Base-by-base conservation (phyloP, 1,140 invertebrate species). In the Marisa cornuarietis region DNA sequence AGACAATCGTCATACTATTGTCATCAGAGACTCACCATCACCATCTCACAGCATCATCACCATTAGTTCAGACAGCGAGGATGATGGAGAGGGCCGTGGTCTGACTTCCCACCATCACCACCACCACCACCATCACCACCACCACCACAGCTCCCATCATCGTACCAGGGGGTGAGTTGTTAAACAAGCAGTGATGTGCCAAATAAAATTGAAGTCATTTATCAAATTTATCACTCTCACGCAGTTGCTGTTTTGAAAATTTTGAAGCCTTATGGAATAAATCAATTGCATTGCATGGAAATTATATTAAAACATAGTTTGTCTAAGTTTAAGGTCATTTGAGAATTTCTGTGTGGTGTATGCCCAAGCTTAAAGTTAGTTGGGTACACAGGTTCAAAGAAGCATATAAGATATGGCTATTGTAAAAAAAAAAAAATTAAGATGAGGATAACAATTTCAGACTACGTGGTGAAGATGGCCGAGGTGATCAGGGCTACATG, bases 1-100 rank as follows among this genome's bases (percentile, higher is more conserved):
- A 14, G 85, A 86, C 77, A 86, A 83, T 62, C 92, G 94, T 76
- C 94, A 94, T 84, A 96, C 96, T 3, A 97, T 97, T 82, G 96
- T 96, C 24, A 97, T 97, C 79, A 94, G 95, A 73, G 96, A 97
- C 88, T 98, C 97, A 22, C 97, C 97, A 9, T 98, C 96, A 24
- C 91, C 91, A 18, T 90, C 91, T 61, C 95, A 96, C n/a, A 98
- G 96, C 72, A 96, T 98, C 80, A 98, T 98, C 84, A 98, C 97
- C 26, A 98, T 99, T 86, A 98, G 96, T 61, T 97, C 98, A 88
- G 97, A 96, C 87, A 97, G 98, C 87, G 97, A 98, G 89, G 97
- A 98, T 76, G 91, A 92, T 76, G 85, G 83, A 49, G 87, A 90
- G 18, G 75, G 83, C 13, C 85, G 74, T 72, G 80, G 74, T 72